Base-by-base conservation (phyloP, 2,797 vertebrate species). In the Chanos chanos region DNA sequence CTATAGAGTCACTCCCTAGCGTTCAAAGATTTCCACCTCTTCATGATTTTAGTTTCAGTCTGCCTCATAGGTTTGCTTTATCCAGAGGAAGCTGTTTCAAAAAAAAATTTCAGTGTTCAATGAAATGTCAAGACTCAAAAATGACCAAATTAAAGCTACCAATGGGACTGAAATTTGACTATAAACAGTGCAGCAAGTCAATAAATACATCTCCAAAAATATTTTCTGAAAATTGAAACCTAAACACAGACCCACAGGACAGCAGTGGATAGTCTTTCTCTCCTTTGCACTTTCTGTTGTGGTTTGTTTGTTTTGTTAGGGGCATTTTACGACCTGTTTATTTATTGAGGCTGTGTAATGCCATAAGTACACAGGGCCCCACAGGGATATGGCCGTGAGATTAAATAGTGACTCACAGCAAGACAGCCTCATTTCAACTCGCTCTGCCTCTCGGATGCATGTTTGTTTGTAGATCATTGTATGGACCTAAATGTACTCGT, bases 281-380 rank as follows among this genome's bases (percentile, higher is more conserved):
- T 68, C 56, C 70, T 68, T 73, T 68, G 64, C 73, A 43, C 56
- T 81, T 56, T 74, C 12, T 52, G 64, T 80, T 65, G 22, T 31
- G 47, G 62, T 41, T 61, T 79, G 77, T 86, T 89, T 89, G 68
- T 86, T 83, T 84, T 82, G 57, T 72, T 68, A 51, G 27, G 52
- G 77, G 69, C 74, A 70, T 77, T 74, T 73, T 48, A 63, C 66
- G 49, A 67, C 67, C 60, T 81, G 62, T 48, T 79, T 81, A 73
- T 86, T 86, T 85, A 18, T 54, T 18, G 28, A 44, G 33, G 47
- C 16, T 45, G 40, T 9, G 43, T 45, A 45, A 4, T 43, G 61
- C 75, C 81, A 75, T 76, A 76, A 76, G 71, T 72, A 71, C 62
- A 69, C 68, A 73, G 60, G 62, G 63, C 70, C 56, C 77, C 43